phyloP scores from a whole-genome alignment of 1,140 invertebrate species.

The Oreohelix idahoensis region DNA sequence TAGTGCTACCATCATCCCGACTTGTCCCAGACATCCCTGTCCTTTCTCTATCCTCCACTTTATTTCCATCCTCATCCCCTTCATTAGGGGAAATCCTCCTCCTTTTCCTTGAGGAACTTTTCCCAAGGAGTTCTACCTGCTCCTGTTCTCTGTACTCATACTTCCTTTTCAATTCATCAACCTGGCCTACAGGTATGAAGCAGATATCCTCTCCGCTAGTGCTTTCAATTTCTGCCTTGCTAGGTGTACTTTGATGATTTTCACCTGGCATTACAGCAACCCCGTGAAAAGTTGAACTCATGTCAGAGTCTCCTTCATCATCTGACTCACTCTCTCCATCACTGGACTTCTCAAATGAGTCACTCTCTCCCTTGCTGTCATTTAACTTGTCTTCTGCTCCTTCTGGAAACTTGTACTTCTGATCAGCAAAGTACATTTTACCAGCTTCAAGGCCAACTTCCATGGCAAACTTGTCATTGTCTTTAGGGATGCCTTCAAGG shows the following conservation, averaged over 20 bases:
- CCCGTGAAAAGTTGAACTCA: not conserved
- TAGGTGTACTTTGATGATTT: not conserved
- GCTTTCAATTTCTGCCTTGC: conserved; percentile 7
- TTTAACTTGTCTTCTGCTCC: not conserved
- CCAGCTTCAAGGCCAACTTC: not conserved
- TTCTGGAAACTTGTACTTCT: conserved; percentile 19
- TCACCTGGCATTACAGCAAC: not conserved
- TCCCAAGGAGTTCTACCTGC: not conserved
- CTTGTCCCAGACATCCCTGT: not conserved
- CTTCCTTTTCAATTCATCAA: conserved; percentile 36
- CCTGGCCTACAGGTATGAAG: conserved; percentile 29
- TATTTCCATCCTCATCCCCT: conserved; percentile 24
- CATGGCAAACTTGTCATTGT: conserved; percentile 1
- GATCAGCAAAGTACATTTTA: not conserved
- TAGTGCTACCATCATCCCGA: conserved; percentile 8
- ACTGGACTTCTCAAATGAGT: conserved; percentile 34
- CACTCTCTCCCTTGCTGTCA: conserved; percentile 26
- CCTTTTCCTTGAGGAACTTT: conserved; percentile 29
- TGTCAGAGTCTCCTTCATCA: conserved; percentile 13
- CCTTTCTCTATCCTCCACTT: conserved; percentile 24
- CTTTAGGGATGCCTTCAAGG: conserved; percentile 12
- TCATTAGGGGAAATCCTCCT: conserved; percentile 4
- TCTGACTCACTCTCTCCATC: conserved; percentile 34
- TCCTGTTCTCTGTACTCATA: conserved; percentile 16
- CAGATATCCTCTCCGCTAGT: conserved; percentile 12